Percentiles rank a stretch among this genome's conserved stretches.
Evolutionary conservation across 2,888 invertebrate species (phyloP).

Genomic region (Adineta ricciae): DNA sequence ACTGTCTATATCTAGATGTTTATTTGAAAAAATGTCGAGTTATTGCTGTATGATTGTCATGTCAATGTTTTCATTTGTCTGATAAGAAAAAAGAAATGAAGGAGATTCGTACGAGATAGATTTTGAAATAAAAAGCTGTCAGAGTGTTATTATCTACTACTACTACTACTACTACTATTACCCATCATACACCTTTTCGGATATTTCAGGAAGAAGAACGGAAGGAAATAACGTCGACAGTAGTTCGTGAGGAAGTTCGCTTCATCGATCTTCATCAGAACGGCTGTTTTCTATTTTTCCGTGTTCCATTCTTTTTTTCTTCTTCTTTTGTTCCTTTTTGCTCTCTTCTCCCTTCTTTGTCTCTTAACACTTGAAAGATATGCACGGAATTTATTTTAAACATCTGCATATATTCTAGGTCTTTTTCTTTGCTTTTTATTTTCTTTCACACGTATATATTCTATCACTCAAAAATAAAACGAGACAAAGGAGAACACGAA

Average conservation of each 20-base stretch:
- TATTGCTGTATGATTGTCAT: background rate
- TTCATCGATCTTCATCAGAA: background rate
- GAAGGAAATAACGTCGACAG: background rate
- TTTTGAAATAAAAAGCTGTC: background rate
- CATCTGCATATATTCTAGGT: slow-evolving; percentile 5
- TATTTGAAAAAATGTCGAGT: background rate
- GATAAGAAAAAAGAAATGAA: background rate
- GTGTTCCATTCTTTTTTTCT: background rate
- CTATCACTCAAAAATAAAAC: background rate
- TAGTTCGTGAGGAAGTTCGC: background rate
- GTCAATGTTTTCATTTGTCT: background rate
- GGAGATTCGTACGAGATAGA: background rate
- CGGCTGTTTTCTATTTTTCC: background rate
- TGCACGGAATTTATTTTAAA: background rate
- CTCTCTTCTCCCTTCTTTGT: background rate
- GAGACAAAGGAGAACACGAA: background rate
- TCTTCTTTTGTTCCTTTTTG: background rate
- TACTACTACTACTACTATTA: background rate
- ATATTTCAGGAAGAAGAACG: background rate
- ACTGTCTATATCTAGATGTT: background rate
- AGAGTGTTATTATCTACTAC: background rate
- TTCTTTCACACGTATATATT: background rate
- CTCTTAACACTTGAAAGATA: background rate
- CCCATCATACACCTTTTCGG: background rate
- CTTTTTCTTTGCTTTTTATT: slow-evolving; percentile 10